These are phyloP conservation scores for Gracilinanus agilis DNA, from an alignment of 2,113 vertebrate species.

Conservation along the genomic window DNA sequence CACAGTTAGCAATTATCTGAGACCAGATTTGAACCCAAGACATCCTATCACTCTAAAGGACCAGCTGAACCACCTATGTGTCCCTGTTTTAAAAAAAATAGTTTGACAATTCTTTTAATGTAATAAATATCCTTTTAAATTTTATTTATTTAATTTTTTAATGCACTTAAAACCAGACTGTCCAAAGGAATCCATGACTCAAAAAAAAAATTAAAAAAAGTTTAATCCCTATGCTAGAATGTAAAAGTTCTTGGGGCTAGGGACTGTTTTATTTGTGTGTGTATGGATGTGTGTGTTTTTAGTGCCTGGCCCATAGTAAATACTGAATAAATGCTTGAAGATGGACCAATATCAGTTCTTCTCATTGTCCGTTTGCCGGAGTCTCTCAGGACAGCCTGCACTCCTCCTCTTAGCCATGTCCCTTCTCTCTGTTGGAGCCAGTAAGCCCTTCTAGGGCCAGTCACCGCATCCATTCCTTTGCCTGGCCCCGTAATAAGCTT, in stretches of 20 bases:
- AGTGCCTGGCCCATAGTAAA: too few species aligned
- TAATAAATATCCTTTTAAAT: neutral
- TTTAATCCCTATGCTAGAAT: neutral
- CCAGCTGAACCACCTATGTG: too few species aligned
- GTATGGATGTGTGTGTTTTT: too few species aligned
- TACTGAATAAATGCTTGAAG: neutral
- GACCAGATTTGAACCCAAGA: too few species aligned
- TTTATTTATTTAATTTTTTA: neutral
- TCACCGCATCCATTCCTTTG: neutral
- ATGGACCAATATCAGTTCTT: neutral
- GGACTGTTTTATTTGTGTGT: neutral
- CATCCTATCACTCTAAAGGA: too few species aligned
- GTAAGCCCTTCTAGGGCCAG: neutral
- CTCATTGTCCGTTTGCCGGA: neutral
- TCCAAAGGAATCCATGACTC: neutral
- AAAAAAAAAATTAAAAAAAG: neutral
- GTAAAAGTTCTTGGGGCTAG: neutral
- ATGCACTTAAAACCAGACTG: neutral
- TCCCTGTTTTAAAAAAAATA: neutral
- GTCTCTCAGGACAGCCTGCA: neutral
- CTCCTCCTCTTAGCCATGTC: neutral
- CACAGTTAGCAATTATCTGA: too few species aligned
- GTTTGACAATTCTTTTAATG: neutral
- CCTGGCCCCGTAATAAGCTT: neutral
- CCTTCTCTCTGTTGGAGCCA: neutral